Conservation (phyloP, 2,113 vertebrate species). For the Scytalopus superciliaris region DNA sequence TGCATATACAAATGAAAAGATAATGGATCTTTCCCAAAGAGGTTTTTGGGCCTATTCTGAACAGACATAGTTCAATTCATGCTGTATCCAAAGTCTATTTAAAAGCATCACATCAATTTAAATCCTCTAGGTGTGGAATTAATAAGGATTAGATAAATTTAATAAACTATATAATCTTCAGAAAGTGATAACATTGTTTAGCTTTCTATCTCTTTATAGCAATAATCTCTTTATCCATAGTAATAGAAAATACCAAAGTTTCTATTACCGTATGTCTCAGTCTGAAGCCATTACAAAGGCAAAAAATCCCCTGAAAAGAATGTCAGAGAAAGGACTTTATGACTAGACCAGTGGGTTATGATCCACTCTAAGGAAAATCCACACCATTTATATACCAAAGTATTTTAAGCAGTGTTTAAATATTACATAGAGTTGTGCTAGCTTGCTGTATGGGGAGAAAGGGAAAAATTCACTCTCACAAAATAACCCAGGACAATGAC, state of each 20-base stretch:
- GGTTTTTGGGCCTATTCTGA: not conserved
- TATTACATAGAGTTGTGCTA: not conserved
- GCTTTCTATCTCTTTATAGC: not conserved
- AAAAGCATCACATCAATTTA: constrained; percentile 16
- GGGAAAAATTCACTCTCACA: not conserved
- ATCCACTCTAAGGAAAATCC: not conserved
- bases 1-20: not conserved
- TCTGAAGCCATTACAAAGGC: not conserved
- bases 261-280: not conserved
- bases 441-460: not conserved
- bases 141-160: constrained; percentile 59
- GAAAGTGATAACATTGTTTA: constrained; percentile 54
- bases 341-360: not conserved
- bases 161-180: constrained; percentile 55
- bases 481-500: not conserved
- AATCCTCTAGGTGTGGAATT: constrained; percentile 55
- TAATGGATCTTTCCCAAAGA: not conserved
- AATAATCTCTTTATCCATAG: constrained; percentile 33
- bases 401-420: not conserved
- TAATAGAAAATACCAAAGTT: constrained; percentile 29
- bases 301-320: not conserved
- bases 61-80: not conserved
- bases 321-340: not conserved
- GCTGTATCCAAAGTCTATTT: not conserved
- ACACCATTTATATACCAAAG: not conserved